Base-by-base conservation (phyloP, 2,888 invertebrate species). In the Nomada goodeniana region DNA sequence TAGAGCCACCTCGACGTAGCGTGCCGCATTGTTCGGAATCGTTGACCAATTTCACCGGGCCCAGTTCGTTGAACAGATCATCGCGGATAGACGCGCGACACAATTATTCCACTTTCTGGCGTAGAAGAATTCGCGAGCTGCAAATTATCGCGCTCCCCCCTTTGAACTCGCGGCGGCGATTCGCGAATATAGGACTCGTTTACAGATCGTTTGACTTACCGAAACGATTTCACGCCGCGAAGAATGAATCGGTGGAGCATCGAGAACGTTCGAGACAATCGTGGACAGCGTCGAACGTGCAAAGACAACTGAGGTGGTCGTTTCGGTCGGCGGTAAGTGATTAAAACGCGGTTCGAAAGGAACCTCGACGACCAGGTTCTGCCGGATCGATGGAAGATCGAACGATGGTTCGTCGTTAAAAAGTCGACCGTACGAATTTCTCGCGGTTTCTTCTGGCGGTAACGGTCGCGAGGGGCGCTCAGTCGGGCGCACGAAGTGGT, bases 401-500 rank as follows among this genome's bases (percentile, higher is more conserved):
- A 80, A 74, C 69, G 67, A 26, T 18, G 57, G 23, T 13, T 2
- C 1, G 72, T 67, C 68, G 70, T 68, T 84, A 60, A 74, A 73
- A 50, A 20, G 50, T 18, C 0, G 57, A 63, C 20, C 59, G 29
- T 64, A 67, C 75, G 72, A 77, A 78, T 77, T 79, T 52, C 59
- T 72, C 78, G 84, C 69, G 60, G 47, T 79, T 76, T 79, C 67
- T 64, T 68, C 57, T 63, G 69, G 20, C 20, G 55, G 69, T 42
- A 36, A 64, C 68, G 80, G 68, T 68, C 80, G 15, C 80, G 81
- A 63, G 70, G 73, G 77, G 67, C 73, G 82, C 70, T 47, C 70
- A 68, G 55, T 75, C 59, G 80, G 74, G 57, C 77, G 87, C 88
- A 86, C 88, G 86, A 90, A 88, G 87, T 69, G 84, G 86, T 77